A percentile compares a stretch with the other conserved stretches of the same genome.
phyloP scores from a whole-genome alignment of 2,888 invertebrate genomes.

The Orchesella flavescens region DNA sequence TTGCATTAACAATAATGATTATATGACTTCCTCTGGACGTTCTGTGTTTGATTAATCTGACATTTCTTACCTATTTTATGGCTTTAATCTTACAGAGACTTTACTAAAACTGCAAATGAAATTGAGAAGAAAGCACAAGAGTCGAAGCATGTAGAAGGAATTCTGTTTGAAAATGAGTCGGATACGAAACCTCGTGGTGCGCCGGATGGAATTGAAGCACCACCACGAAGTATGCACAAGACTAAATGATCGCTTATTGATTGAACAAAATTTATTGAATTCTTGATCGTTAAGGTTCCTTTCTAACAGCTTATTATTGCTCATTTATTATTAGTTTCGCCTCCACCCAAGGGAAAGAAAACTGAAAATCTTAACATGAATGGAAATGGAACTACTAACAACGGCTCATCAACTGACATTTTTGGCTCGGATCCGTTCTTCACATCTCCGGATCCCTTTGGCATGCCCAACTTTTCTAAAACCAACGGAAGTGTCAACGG shows the following conservation, averaged over 20 bases:
- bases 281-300: too few relatives aligned
- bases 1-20: too few relatives aligned
- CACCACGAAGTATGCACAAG: conserved; percentile 69
- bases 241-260: background rate
- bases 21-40: background rate
- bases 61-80: background rate
- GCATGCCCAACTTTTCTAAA: conserved; percentile 83
- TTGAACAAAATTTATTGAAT: background rate
- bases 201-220: conserved; percentile 71
- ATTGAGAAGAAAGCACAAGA: conserved; percentile 71
- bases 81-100: conserved; percentile 63
- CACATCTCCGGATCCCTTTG: conserved; percentile 83
- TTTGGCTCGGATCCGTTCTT: conserved; percentile 87
- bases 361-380: conserved; percentile 56
- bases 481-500: conserved; percentile 61
- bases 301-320: too few relatives aligned
- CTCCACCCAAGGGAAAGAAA: conserved; percentile 82
- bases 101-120: conserved; percentile 71
- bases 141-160: conserved; percentile 62
- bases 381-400: conserved; percentile 35
- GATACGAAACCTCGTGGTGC: conserved; percentile 65
- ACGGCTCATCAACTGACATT: conserved; percentile 79
- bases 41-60: background rate
- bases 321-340: too few relatives aligned
- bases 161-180: conserved; percentile 66